These are phyloP conservation scores for Apogon talboti DNA, from an alignment of 2,797 vertebrate genomes.

Conservation along the genomic window DNA sequence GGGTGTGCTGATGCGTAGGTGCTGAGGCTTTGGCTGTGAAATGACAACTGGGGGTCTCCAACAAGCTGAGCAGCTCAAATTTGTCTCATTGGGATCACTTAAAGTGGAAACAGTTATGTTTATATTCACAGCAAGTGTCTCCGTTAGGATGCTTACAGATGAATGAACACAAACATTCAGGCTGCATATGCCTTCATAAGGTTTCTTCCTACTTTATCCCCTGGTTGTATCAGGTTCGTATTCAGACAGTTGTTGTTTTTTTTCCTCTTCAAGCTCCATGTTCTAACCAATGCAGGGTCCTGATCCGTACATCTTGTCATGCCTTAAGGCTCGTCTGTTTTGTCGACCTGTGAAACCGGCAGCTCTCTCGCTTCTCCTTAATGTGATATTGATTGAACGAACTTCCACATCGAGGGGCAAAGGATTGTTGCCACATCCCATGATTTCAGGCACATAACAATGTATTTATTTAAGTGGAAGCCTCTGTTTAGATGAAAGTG, in stretches of 20 bases:
- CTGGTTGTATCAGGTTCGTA: neutral
- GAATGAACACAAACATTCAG: neutral
- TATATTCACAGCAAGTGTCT: constrained; percentile 7
- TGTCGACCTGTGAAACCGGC: constrained; percentile 21
- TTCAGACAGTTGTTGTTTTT: neutral
- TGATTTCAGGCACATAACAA: constrained; percentile 9
- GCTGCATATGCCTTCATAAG: too few species aligned
- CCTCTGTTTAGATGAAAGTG: neutral
- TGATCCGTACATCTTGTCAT: neutral
- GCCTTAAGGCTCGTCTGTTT: constrained; percentile 13
- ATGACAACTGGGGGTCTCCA: constrained; percentile 27
- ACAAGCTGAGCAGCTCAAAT: constrained; percentile 9
- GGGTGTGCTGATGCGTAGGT: constrained; percentile 9
- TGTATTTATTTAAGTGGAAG: neutral
- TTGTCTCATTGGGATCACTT: constrained; percentile 21
- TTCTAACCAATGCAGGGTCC: constrained; percentile 10
- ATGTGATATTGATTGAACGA: constrained; percentile 59
- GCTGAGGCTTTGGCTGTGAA: neutral
- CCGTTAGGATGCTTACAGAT: constrained; percentile 1
- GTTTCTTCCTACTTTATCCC: neutral
- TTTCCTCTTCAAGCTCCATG: constrained; percentile 5
- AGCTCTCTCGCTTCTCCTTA: constrained; percentile 38
- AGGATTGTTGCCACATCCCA: constrained; percentile 4
- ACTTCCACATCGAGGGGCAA: constrained; percentile 18
- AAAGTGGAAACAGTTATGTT: neutral